Conservation (phyloP, 2,113 vertebrate genomes). For the Dasypus novemcinctus region DNA sequence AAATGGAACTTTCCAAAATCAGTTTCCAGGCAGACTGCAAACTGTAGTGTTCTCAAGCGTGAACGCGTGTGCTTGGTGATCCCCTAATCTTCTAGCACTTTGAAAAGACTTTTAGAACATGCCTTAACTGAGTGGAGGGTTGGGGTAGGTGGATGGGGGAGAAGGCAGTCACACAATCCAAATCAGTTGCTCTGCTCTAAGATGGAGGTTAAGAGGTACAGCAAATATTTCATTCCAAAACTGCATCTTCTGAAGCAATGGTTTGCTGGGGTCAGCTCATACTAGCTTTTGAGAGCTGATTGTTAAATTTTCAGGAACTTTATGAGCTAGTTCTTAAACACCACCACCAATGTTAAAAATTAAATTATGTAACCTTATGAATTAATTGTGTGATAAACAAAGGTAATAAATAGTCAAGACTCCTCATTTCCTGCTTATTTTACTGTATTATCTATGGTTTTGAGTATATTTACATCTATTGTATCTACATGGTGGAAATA, state of each 20-base stretch:
- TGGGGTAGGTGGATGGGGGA: too few relatives aligned
- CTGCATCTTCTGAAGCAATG: accelerated
- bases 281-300: neutral
- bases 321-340: neutral
- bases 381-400: neutral
- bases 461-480: accelerated
- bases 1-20: neutral
- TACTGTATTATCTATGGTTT: neutral
- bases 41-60: neutral
- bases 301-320: neutral
- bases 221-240: too few relatives aligned
- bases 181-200: neutral
- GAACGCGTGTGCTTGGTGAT: accelerated
- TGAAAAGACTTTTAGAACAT: neutral
- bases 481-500: accelerated
- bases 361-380: neutral
- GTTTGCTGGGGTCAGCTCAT: neutral
- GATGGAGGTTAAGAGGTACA: neutral
- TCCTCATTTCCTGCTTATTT: neutral
- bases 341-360: neutral
- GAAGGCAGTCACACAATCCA: neutral
- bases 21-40: neutral
- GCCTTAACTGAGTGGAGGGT: neutral
- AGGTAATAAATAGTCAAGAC: neutral
- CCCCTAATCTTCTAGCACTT: neutral